Conservation (phyloP, 2,113 vertebrate species). For the Muntiacus reevesi region DNA sequence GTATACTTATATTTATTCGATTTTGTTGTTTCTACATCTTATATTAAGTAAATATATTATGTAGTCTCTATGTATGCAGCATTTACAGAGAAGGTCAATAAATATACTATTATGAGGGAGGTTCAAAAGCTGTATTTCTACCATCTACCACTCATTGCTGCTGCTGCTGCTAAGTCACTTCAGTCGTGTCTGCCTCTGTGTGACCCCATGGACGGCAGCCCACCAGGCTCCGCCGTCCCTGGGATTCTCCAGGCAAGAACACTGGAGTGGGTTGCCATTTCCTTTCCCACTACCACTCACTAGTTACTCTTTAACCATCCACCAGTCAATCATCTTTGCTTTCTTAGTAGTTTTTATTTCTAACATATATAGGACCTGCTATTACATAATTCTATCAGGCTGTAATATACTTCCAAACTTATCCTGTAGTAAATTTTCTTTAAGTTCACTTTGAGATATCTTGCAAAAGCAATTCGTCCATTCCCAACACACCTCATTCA, state of each 20-base stretch:
- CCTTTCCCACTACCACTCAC: background rate
- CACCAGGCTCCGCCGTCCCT: background rate
- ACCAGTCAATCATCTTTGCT: background rate
- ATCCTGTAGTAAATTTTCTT: background rate
- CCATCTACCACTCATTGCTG: background rate
- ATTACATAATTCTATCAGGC: background rate
- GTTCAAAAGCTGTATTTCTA: background rate
- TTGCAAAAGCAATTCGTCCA: background rate
- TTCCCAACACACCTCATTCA: rapidly evolving
- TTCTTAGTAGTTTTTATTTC: background rate
- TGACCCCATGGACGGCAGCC: background rate
- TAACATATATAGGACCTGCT: rapidly evolving
- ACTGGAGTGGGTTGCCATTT: background rate
- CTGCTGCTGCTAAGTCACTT: background rate
- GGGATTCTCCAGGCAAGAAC: background rate
- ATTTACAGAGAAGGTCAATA: background rate
- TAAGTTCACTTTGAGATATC: background rate
- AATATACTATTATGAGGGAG: background rate
- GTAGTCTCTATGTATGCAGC: background rate
- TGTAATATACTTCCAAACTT: background rate
- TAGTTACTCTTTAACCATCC: background rate
- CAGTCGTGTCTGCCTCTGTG: background rate
- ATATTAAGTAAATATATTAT: background rate
- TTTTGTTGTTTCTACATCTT: background rate
- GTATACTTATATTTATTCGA: background rate